A percentile compares a stretch with the other conserved stretches of the same genome.
phyloP scores from a whole-genome alignment of 2,888 invertebrate species.

The Kryphioiulus occultus region DNA sequence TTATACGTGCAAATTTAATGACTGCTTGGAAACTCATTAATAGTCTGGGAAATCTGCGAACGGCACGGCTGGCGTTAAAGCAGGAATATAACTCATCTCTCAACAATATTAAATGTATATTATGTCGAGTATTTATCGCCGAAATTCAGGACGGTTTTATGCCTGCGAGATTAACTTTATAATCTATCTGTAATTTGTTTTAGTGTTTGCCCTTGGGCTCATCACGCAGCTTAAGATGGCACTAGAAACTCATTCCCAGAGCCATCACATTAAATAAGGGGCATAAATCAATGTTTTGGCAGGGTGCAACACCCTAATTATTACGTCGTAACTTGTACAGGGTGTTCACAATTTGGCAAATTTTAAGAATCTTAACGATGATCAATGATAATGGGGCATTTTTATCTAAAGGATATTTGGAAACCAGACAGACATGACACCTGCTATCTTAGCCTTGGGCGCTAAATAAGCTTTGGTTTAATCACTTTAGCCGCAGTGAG shows the following conservation, averaged over 20 bases:
- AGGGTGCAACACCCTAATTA: neutral
- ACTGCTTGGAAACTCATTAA: neutral
- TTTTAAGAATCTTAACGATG: too few relatives aligned
- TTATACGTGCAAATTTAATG: neutral
- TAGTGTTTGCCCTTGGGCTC: constrained; percentile 9
- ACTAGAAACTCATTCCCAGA: neutral
- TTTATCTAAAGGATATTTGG: too few relatives aligned
- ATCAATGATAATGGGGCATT: too few relatives aligned
- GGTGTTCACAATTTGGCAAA: neutral
- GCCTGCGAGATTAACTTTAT: neutral
- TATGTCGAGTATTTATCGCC: neutral
- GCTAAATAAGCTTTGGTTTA: neutral
- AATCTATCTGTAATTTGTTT: constrained; percentile 28
- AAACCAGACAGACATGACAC: too few relatives aligned
- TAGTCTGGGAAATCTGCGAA: neutral
- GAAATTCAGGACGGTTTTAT: neutral
- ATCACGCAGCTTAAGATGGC: neutral
- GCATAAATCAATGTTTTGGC: neutral
- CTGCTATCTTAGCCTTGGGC: too few relatives aligned
- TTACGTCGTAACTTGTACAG: neutral
- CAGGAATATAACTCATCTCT: neutral
- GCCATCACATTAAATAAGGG: neutral
- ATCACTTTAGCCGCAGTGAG: constrained; percentile 20
- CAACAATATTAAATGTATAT: neutral
- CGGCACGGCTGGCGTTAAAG: neutral